Conservation (phyloP, 2,797 vertebrate species). For the Mycteria americana region DNA sequence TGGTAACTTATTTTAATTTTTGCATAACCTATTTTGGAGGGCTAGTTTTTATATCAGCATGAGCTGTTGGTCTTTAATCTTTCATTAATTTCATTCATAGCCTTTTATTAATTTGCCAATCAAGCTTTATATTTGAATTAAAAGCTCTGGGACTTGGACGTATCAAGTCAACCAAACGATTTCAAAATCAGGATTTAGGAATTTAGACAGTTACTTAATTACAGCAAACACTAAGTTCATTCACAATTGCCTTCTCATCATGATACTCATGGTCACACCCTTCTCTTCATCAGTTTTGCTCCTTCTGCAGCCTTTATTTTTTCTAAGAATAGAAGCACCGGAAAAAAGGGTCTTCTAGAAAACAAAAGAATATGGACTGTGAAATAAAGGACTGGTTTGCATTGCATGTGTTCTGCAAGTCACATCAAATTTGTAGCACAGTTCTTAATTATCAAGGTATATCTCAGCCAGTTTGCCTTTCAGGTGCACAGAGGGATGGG, state of each 20-base stretch:
- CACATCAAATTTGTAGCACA: background rate
- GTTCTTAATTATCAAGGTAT: background rate
- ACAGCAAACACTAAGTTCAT: background rate
- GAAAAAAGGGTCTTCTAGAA: background rate
- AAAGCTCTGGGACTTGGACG: constrained; percentile 44
- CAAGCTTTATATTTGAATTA: constrained; percentile 63
- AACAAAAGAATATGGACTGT: background rate
- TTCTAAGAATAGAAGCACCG: background rate
- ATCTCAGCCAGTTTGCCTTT: background rate
- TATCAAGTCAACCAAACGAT: constrained; percentile 46
- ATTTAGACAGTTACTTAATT: constrained; percentile 56
- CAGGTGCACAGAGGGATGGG: background rate
- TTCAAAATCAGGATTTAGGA: constrained; percentile 51
- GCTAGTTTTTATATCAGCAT: constrained; percentile 41
- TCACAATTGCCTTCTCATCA: background rate
- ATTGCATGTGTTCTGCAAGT: background rate
- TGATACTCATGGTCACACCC: background rate
- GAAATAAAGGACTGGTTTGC: background rate
- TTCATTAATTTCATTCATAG: constrained; percentile 62
- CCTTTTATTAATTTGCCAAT: constrained; percentile 67
- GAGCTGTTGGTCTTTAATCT: constrained; percentile 64
- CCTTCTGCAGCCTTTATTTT: background rate
- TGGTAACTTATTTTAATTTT: constrained; percentile 48
- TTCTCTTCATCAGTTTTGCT: background rate
- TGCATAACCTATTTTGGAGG: constrained; percentile 43